Evolutionary conservation across 1,140 invertebrate genomes (phyloP).

Genomic region (Drosophila bocqueti): DNA sequence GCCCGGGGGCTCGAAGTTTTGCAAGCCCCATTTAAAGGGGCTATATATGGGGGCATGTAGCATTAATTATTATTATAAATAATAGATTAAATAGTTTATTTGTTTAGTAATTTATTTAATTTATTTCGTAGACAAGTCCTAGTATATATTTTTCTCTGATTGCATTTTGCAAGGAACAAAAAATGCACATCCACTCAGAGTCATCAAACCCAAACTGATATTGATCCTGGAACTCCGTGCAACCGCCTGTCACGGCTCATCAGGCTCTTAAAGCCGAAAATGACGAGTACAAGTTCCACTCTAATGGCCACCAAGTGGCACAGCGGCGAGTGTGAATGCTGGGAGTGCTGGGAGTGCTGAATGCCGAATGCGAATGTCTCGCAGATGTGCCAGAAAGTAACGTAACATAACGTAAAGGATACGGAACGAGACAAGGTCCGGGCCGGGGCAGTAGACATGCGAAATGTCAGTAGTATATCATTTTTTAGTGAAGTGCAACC

Average conservation of each 20-base stretch:
- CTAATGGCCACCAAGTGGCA: slow-evolving; percentile 57
- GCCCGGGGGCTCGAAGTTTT: not conserved
- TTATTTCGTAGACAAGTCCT: not conserved
- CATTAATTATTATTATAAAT: not conserved
- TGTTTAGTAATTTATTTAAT: not conserved
- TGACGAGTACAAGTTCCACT: slow-evolving; percentile 55
- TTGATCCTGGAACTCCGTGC: not conserved
- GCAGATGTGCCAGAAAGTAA: slow-evolving; percentile 37
- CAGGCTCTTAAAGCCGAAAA: slow-evolving; percentile 18
- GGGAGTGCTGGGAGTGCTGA: not conserved
- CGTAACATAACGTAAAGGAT: slow-evolving; percentile 24
- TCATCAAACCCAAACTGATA: slow-evolving; percentile 6
- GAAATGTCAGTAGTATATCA: slow-evolving; percentile 69
- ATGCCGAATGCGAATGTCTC: slow-evolving; percentile 17
- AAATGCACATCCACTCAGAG: not conserved
- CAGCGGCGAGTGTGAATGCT: slow-evolving; percentile 33
- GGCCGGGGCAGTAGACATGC: slow-evolving; percentile 34
- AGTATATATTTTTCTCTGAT: not conserved
- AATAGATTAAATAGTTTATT: not conserved
- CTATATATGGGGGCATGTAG: not conserved
- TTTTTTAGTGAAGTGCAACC: slow-evolving; percentile 73
- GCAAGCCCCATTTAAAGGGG: not conserved
- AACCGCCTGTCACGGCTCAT: slow-evolving; percentile 35
- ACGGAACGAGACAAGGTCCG: slow-evolving; percentile 15
- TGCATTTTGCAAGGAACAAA: not conserved